Base-by-base conservation (phyloP, 2,113 vertebrate genomes). In the Alligator sinensis region DNA sequence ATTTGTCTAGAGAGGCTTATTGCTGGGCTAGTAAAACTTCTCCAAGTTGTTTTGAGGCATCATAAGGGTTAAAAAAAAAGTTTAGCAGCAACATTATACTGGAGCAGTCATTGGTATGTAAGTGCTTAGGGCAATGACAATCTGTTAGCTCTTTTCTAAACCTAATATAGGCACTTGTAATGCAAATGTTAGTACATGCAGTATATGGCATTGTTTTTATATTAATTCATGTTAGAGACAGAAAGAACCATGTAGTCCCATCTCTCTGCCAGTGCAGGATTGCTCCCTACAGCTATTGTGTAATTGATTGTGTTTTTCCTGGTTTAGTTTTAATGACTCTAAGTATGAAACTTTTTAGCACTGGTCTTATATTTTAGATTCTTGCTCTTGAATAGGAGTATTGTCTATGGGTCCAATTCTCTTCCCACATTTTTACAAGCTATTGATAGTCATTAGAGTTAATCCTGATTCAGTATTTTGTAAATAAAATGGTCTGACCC, bases 111-210 rank as follows among this genome's bases (percentile, higher is more conserved):
- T 74, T 80, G 94, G 85, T 91, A 92, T 94, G 88, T 87, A 90
- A 93, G 55, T 86, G 94, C 96, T 94, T 94, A 93, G 89, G 91
- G 87, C 96, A 81, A 91, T 93, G 82, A 92, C 96, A 90, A 94
- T 86, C 96, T 96, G 90, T 90, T 88, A 91, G 80, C 82, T 93
- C 90, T 96, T 94, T 94, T 94, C 95, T 86, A 95, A 97, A 95
- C 72, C 75, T 86, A 86, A 57, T 7, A 93, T 91, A 77, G 85
- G 88, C 87, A 96, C 96, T 96, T 96, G 95, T 96, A 96, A 97
- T 97, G 96, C 96, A 97, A 97, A 97, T 97, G 92, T 59, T 92
- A 84, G 64, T 7, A 25, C 72, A 18, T 80, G 95, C 92, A 96
- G 96, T 95, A 91, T 66, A 93, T 91, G 66, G 87, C 88, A 82